Conservation (phyloP, 2,113 vertebrate species). For the Siniperca knerii region DNA sequence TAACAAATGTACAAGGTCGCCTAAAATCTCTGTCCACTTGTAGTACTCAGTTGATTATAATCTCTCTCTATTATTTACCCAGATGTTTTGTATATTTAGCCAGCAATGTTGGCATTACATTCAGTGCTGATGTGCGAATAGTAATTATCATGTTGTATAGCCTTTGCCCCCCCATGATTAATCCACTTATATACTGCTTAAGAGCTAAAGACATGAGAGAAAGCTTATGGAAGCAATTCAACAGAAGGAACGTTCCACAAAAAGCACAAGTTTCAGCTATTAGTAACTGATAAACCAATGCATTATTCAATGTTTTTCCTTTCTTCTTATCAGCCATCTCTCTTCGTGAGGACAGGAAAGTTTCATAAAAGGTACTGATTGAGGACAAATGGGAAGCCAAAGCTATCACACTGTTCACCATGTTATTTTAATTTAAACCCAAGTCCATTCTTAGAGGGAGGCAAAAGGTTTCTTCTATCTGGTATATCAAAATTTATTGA, state of each 20-base stretch:
- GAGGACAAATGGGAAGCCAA: not conserved
- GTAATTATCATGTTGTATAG: constrained; percentile 74
- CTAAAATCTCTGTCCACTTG: constrained; percentile 78
- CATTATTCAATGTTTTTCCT: not conserved
- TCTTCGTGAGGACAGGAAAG: not conserved
- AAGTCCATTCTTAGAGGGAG: too few species aligned
- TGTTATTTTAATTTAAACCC: not conserved
- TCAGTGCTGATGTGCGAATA: constrained; percentile 63
- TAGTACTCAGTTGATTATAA: constrained; percentile 77
- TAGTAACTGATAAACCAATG: constrained; percentile 9
- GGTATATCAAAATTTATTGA: too few species aligned
- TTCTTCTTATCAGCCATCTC: not conserved
- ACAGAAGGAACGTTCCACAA: not conserved
- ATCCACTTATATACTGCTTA: constrained; percentile 56
- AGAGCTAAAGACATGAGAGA: constrained; percentile 72
- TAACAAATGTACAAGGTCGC: constrained; percentile 49
- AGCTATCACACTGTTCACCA: not conserved
- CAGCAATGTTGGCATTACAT: constrained; percentile 53
- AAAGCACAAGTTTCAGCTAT: constrained; percentile 43
- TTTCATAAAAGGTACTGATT: not conserved
- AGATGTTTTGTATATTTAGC: constrained; percentile 78
- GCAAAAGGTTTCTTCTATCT: too few species aligned
- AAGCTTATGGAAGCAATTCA: constrained; percentile 55
- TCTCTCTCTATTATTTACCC: constrained; percentile 74
- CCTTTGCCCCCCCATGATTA: constrained; percentile 74